Evolutionary conservation across 2,888 invertebrate genomes (phyloP), one percentile per base, ranked within the genome.

Genomic region (Exocentrus adspersus): DNA sequence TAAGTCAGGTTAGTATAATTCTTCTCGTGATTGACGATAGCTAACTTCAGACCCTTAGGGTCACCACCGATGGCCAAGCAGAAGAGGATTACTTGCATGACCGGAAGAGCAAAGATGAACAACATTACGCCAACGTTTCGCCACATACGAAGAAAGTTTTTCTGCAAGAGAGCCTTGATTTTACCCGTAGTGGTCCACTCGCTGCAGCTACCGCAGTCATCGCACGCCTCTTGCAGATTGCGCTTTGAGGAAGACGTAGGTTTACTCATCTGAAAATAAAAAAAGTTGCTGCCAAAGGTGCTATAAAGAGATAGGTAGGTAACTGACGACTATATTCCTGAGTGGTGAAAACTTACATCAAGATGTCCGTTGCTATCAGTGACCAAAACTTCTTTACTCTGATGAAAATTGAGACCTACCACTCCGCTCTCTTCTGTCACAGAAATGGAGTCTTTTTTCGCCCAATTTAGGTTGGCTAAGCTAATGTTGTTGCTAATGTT

Each of bases 51-150:
- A 51, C 92, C 93, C 62, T 89, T 90, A 0, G 95, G 95, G 81
- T 95, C 94, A 20, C 94, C 87, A 51, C 95, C 95, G 70, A 95
- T 95, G 62, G 96, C 96, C 81, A 95, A 84, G 80, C 96, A 96
- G 86, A 96, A 96, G 62, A 97, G 88, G 60, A 95, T 93, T 65
- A 96, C 95, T 85, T 96, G 95, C 89, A 96, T 92, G 16, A 77
- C 93, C n/a, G 96, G 96, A 75, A 96, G 84, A 30, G 94, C 93
- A 82, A 96, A 96, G 78, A 96, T 94, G 84, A 97, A 97, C 78
- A 95, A 85, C 92, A 97, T 93, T 66, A 96, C 93, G 43, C 94
- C 94, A 65, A 95, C 93, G 83, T 95, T 95, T 51, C 95, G 86
- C 94, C 94, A 94, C 93, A 95, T 94, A 28, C 93, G 86, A 52